Conservation (phyloP, 2,888 invertebrate genomes). For the Charanyca ferruginea region DNA sequence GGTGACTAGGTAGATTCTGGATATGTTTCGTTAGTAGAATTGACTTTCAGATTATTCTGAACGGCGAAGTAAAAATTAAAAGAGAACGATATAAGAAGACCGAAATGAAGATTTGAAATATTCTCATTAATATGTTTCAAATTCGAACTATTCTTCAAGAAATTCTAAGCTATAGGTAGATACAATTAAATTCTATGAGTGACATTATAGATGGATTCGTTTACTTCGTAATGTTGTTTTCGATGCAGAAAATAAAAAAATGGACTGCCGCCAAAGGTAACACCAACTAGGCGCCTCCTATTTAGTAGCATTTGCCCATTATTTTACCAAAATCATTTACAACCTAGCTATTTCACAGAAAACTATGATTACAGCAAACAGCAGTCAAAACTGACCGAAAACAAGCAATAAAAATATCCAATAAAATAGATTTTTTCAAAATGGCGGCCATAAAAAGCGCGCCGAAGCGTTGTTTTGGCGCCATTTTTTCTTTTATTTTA, state of each 20-base stretch:
- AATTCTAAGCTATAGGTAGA: too few relatives aligned
- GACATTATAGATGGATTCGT: too few relatives aligned
- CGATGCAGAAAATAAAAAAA: background rate
- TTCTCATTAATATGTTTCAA: too few relatives aligned
- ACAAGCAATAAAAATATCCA: constrained; percentile 72
- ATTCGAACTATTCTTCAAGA: too few relatives aligned
- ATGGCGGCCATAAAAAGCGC: constrained; percentile 69
- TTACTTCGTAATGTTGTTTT: too few relatives aligned
- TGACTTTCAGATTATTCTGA: too few relatives aligned
- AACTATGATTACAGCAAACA: constrained; percentile 70
- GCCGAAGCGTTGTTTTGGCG: constrained; percentile 73
- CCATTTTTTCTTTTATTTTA: constrained; percentile 76
- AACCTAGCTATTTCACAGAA: constrained; percentile 66
- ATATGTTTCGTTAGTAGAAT: too few relatives aligned
- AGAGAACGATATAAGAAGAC: too few relatives aligned
- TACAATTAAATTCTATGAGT: too few relatives aligned
- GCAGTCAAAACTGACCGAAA: constrained; percentile 69
- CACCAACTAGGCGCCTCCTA: constrained; percentile 22
- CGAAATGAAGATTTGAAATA: too few relatives aligned
- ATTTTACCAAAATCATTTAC: constrained; percentile 48
- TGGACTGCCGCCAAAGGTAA: constrained; percentile 6
- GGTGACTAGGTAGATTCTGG: too few relatives aligned
- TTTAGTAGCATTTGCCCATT: constrained; percentile 44
- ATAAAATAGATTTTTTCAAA: constrained; percentile 72
- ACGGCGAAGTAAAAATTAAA: too few relatives aligned